Conservation (phyloP, 2,888 invertebrate genomes). For the Xestoiulus laeticollis region DNA sequence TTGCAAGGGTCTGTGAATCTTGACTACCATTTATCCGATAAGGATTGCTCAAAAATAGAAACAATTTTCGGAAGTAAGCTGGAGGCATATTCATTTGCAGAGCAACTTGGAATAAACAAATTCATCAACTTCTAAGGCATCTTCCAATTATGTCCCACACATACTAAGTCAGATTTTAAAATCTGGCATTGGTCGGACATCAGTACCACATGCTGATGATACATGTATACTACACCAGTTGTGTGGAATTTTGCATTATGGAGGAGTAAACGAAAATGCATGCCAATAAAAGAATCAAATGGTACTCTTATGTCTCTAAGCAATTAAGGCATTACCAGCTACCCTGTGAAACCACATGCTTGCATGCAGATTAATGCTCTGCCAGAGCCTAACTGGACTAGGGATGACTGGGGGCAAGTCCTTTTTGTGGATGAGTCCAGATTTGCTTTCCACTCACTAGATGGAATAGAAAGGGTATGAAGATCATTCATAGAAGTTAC, state of each 20-base stretch:
- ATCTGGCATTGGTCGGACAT: no score
- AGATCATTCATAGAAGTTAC: background rate
- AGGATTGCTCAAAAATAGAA: no score
- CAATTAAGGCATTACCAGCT: background rate
- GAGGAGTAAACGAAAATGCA: background rate
- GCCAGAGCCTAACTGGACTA: constrained; percentile 13
- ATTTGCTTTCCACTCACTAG: background rate
- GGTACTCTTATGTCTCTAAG: background rate
- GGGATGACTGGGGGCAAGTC: background rate
- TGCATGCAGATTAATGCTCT: background rate
- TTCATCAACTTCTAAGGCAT: no score
- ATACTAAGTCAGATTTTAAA: no score
- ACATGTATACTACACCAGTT: background rate
- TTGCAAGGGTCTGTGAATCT: no score
- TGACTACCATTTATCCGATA: no score
- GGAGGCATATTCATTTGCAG: no score
- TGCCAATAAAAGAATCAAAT: background rate
- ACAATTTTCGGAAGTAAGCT: no score
- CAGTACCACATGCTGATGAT: background rate
- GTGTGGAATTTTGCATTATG: constrained; percentile 1
- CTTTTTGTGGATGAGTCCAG: background rate
- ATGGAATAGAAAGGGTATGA: background rate
- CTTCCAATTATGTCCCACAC: no score
- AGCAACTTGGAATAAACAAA: no score
- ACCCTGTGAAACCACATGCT: background rate